Evolutionary conservation across 37 sponge, comb jelly and placozoan species (phyloP).

Genomic region (Cladorhizidae sp.): DNA sequence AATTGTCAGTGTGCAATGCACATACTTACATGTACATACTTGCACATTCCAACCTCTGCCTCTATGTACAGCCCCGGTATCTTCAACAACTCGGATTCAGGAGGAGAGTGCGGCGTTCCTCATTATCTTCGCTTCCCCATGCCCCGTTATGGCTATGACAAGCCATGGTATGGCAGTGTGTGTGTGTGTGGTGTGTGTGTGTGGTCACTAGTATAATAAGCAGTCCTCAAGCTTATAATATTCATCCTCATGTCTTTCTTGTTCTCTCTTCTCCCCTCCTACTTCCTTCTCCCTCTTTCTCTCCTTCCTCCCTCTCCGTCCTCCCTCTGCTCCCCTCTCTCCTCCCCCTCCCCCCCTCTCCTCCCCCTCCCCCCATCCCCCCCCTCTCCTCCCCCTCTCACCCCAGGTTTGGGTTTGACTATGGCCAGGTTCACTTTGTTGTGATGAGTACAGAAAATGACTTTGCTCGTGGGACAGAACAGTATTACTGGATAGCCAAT

Average conservation of each 20-base stretch:
- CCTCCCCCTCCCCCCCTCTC: too few species aligned
- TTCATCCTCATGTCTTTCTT: background rate
- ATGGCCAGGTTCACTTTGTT: conserved; percentile 77
- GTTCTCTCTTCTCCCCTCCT: background rate
- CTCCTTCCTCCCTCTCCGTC: background rate
- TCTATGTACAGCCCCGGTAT: conserved; percentile 1
- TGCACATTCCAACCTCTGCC: too few species aligned
- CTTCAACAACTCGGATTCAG: conserved; percentile 54
- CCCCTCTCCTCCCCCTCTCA: background rate
- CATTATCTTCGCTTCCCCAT: conserved; percentile 69
- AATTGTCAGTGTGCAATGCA: background rate
- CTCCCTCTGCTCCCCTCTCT: background rate
- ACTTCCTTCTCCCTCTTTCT: background rate
- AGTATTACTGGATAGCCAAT: conserved; percentile 49
- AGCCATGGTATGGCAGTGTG: conserved; percentile 50
- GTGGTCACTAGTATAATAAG: background rate
- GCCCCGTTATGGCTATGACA: conserved; percentile 57
- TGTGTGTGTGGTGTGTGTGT: too few species aligned
- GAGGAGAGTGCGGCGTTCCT: conserved; percentile 87
- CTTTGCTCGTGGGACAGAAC: conserved; percentile 19
- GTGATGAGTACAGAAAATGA: conserved; percentile 84
- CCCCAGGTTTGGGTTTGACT: conserved; percentile 74
- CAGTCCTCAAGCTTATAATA: background rate
- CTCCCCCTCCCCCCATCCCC: background rate
- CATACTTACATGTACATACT: background rate